Base-by-base conservation (phyloP, 2,113 vertebrate genomes). In the Calypte anna region DNA sequence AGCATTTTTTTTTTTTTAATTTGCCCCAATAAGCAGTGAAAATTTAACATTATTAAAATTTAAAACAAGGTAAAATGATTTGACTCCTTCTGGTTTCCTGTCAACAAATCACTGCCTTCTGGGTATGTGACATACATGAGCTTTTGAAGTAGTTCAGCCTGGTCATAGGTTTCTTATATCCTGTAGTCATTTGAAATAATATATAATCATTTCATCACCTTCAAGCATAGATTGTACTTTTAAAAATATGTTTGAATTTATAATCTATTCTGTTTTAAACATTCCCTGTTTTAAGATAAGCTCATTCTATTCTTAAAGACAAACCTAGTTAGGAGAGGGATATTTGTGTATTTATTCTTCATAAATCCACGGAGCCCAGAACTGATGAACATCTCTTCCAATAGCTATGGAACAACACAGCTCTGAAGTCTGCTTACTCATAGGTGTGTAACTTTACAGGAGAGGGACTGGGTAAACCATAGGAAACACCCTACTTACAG, bases 51-150 rank as follows among this genome's bases (percentile, higher is more conserved):
- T 25, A 38, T 33, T 90, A 44, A 94, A 92, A 72, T 91, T 75
- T 89, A 88, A 95, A 89, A 84, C 25, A 82, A 92, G 54, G 27
- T 84, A 85, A 92, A 96, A 91, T 84, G 21, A 73, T 92, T 73
- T 85, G 59, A 89, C 59, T 43, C 7, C 9, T 76, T 87, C 73
- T 58, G 25, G 31, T 66, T 94, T 89, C 62, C 68, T 94, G 74
- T 87, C 62, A 91, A 73, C 86, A 82, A 68, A 87, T 87, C 51
- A 15, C 48, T 93, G 63, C 70, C 91, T 91, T 91, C 86, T 92
- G 82, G 78, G 82, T 43, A 73, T 62, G 63, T 80, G 93, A 76
- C 66, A 87, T 79, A 58, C 51, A 58, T 59, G 58, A 92, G 92
- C 89, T 79, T 81, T 85, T 73, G 53, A 76, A 89, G 36, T 89